Evolutionary conservation across 1,140 invertebrate genomes (phyloP).

Genomic region (Pogonus chalceus): DNA sequence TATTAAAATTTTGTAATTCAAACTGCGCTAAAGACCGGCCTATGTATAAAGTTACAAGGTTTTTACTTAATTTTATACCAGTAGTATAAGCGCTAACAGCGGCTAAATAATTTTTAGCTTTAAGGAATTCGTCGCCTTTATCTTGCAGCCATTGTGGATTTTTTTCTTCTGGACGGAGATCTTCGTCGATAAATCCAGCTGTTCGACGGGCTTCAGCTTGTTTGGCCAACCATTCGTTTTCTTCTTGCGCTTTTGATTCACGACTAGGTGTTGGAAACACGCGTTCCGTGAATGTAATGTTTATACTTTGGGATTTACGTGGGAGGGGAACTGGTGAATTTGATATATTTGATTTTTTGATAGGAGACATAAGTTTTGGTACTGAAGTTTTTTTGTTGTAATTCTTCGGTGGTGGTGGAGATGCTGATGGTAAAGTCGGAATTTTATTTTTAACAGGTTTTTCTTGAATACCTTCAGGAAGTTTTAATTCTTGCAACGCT

Average conservation of each 20-base stretch:
- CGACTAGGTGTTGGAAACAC: conserved; percentile 72
- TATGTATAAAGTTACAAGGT: conserved; percentile 62
- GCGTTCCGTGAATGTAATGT: conserved; percentile 63
- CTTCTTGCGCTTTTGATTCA: conserved; percentile 61
- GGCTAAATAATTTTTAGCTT: conserved; percentile 61
- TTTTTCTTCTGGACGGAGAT: conserved; percentile 70
- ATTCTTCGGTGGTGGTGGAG: conserved; percentile 19
- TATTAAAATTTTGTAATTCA: conserved; percentile 39
- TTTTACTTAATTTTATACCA: conserved; percentile 63
- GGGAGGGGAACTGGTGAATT: conserved; percentile 39
- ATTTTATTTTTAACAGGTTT: conserved; percentile 12
- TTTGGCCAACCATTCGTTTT: conserved; percentile 74
- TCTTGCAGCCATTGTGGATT: conserved; percentile 72
- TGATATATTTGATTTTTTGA: conserved; percentile 6
- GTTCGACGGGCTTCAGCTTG: conserved; percentile 61
- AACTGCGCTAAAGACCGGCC: conserved; percentile 70
- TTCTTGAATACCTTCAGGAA: conserved; percentile 42
- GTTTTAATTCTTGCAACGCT: conserved; percentile 55
- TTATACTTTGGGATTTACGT: conserved; percentile 47
- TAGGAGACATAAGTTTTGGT: conserved; percentile 9
- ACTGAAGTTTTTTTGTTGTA: conserved; percentile 14
- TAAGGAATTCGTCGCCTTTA: conserved; percentile 72
- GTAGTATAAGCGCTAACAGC: conserved; percentile 73
- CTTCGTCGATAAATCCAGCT: conserved; percentile 60
- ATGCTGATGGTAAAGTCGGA: not conserved